Percentiles rank a stretch among this genome's conserved stretches.
These are phyloP conservation scores for Clarias batrachus DNA, from an alignment of 2,113 vertebrate genomes.

Conservation along the genomic window DNA sequence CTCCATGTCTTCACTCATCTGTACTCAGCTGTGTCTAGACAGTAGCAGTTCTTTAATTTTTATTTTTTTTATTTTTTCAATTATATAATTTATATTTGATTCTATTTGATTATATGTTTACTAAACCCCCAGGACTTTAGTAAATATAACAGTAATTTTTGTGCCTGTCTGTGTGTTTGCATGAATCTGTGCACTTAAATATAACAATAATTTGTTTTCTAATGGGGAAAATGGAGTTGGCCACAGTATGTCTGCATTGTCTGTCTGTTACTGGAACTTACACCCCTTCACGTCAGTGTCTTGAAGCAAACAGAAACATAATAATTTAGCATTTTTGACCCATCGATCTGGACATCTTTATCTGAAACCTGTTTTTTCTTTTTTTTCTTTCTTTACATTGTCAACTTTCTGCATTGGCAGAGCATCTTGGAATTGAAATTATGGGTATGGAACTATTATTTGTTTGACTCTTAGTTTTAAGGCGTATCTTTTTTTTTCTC, in stretches of 20 bases:
- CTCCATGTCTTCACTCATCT: constrained; percentile 33
- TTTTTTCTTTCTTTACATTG: constrained; percentile 70
- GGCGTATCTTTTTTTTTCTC: constrained; percentile 58
- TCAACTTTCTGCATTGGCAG: constrained; percentile 94
- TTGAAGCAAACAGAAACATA: constrained; percentile 51
- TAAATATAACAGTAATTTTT: constrained; percentile 74
- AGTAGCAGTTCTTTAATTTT: constrained; percentile 66
- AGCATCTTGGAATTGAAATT: constrained; percentile 99
- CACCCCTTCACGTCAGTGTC: constrained; percentile 59
- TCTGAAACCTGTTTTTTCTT: constrained; percentile 65
- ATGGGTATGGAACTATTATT: constrained; percentile 96
- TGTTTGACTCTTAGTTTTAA: constrained; percentile 66
- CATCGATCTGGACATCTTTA: constrained; percentile 66
- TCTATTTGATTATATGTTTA: constrained; percentile 57
- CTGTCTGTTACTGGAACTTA: constrained; percentile 74
- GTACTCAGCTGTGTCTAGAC: constrained; percentile 59
- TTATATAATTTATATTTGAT: constrained; percentile 56
- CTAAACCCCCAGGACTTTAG: constrained; percentile 68
- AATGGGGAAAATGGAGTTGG: constrained; percentile 71
- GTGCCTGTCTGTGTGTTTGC: constrained; percentile 72
- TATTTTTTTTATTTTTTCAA: neutral
- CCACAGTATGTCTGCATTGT: constrained; percentile 71
- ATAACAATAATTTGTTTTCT: constrained; percentile 53
- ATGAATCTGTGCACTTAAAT: constrained; percentile 57
- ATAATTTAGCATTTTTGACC: constrained; percentile 62